Base-by-base conservation (phyloP, 2,113 vertebrate species). In the Archilochus colubris region DNA sequence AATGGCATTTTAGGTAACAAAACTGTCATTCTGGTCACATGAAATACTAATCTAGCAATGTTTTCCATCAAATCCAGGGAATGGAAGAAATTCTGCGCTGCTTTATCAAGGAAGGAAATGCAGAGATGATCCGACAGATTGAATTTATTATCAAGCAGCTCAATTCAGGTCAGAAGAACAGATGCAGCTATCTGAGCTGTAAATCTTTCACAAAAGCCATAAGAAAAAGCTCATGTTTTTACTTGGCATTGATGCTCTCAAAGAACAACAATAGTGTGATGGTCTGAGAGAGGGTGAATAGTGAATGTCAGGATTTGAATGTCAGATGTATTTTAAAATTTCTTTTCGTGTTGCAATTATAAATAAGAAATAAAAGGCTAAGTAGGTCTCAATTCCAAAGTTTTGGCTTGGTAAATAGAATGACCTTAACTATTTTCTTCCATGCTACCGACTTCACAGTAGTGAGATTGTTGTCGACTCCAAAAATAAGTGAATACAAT, bases 121-220 rank as follows among this genome's bases (percentile, higher is more conserved):
- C 98, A 5, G 98, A 99, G 88, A 98, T 99, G 96, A 98, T 98
- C 97, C 98, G 98, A 75, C 99, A 99, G 97, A 98, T 99, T 48
- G 98, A 99, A 93, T 99, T 98, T 79, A 98, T 99, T 97, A 98
- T 99, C 93, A 98, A 98, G 93, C 99, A 99, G 69, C 98, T 99
- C 4, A 99, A 98, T 93, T 99, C 99, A 91, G 98, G 99, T 99
- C 86, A 92, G 97, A 97, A 44, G 27, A 61, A 58, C 63, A 76
- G 63, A 77, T 64, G 67, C 86, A 51, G 40, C 92, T 84, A 43
- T 89, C 57, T 86, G 14, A 67, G 53, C 43, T 93, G 46, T 73
- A 70, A 76, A 50, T 84, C 82, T 84, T 84, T 84, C 75, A 80
- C 50, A 22, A 44, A 43, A 63, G 15, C 54, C 22, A 10, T 69